Evolutionary conservation across 2,113 vertebrate genomes (phyloP).

Genomic region (Charadrius vociferus): DNA sequence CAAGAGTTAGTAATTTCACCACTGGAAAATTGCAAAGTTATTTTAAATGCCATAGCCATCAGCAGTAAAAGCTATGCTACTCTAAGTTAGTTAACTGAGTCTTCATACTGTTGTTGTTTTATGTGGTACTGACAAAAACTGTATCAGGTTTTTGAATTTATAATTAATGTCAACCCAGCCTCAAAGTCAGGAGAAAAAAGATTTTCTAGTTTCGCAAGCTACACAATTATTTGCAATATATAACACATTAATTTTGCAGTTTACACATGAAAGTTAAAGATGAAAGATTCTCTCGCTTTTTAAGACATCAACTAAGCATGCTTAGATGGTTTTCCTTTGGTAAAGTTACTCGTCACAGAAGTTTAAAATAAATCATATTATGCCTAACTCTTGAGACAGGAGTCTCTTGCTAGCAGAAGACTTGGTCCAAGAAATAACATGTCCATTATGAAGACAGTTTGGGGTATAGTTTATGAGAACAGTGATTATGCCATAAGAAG

Average conservation of each 20-base stretch:
- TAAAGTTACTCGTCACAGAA: background rate
- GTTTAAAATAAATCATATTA: background rate
- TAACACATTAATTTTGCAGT: background rate
- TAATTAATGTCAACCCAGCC: background rate
- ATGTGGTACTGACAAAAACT: background rate
- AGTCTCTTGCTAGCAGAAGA: background rate
- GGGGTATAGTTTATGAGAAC: background rate
- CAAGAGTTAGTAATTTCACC: background rate
- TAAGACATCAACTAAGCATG: background rate
- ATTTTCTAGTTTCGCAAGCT: background rate
- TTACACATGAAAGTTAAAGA: background rate
- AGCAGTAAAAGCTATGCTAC: background rate
- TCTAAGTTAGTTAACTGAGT: background rate
- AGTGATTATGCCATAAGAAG: background rate
- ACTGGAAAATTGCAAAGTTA: background rate
- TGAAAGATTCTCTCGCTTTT: background rate
- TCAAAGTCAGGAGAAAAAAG: background rate
- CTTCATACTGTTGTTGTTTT: background rate
- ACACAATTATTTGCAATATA: background rate
- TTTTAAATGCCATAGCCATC: background rate
- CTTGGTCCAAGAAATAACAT: background rate
- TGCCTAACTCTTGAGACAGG: background rate
- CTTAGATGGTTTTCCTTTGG: background rate
- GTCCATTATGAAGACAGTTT: background rate
- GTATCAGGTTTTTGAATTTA: background rate